Conservation (phyloP, 1,140 invertebrate genomes). For the Littorina saxatilis region DNA sequence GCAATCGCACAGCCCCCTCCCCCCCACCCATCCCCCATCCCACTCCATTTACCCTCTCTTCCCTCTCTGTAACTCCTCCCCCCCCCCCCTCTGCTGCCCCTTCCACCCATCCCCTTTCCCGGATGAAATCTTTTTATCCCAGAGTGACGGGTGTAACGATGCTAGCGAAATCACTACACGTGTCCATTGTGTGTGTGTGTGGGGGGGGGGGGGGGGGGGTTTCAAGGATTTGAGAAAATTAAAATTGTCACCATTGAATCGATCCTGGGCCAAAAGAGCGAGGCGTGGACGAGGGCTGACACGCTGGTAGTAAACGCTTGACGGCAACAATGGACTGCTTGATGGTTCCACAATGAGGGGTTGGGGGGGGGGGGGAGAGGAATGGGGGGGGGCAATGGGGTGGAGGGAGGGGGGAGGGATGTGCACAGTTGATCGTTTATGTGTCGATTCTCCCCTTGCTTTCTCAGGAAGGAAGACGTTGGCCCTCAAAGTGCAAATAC, state of each 20-base stretch:
- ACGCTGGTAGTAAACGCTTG: background rate
- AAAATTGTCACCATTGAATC: conserved; percentile 24
- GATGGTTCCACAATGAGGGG: conserved; percentile 10
- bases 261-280: background rate
- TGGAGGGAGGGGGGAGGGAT: background rate
- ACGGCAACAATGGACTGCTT: background rate
- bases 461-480: too few species aligned
- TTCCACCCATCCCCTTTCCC: background rate
- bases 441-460: too few species aligned
- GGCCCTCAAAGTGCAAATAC: too few species aligned
- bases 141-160: background rate
- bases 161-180: conserved; percentile 29
- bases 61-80: background rate
- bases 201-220: background rate
- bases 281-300: conserved; percentile 2
- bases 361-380: too few species aligned
- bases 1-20: too few species aligned
- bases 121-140: background rate
- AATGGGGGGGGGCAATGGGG: background rate
- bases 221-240: conserved; percentile 16
- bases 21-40: too few species aligned
- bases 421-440: too few species aligned
- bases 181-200: conserved; percentile 29
- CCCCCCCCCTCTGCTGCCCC: background rate
- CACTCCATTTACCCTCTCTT: too few species aligned